phyloP scores from a whole-genome alignment of 2,797 vertebrate genomes.

The Myotis planiceps region DNA sequence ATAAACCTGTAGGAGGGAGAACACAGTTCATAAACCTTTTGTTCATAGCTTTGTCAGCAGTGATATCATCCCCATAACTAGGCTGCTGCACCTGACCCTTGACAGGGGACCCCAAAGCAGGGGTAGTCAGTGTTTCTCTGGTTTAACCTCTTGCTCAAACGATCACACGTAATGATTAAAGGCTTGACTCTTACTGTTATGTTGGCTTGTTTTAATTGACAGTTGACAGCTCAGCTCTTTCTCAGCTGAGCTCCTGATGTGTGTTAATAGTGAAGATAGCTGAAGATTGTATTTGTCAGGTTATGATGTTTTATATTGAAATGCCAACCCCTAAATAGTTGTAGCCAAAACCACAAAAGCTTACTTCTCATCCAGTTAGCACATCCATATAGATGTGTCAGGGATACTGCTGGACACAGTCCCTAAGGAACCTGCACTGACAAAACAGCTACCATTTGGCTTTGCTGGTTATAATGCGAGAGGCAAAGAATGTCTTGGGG shows the following conservation, averaged over 20 bases:
- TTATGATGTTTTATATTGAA: not conserved
- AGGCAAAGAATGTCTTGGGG: not conserved
- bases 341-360: not conserved
- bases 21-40: not conserved
- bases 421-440: not conserved
- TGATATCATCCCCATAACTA: accelerated
- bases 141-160: not conserved
- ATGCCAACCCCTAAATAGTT: not conserved
- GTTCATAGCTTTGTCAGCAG: not conserved
- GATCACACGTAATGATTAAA: not conserved
- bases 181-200: not conserved
- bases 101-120: not conserved
- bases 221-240: not conserved
- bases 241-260: not conserved
- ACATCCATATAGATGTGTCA: not conserved
- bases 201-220: slow-evolving; percentile 13
- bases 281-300: not conserved
- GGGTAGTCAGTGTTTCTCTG: not conserved
- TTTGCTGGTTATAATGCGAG: not conserved
- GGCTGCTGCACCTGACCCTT: not conserved
- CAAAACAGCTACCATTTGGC: not conserved
- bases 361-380: not conserved
- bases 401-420: not conserved
- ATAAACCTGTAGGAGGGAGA: not conserved
- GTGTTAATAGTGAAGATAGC: not conserved